Evolutionary conservation across 1,140 invertebrate species (phyloP).

Genomic region (Pectinophora gossypiella): DNA sequence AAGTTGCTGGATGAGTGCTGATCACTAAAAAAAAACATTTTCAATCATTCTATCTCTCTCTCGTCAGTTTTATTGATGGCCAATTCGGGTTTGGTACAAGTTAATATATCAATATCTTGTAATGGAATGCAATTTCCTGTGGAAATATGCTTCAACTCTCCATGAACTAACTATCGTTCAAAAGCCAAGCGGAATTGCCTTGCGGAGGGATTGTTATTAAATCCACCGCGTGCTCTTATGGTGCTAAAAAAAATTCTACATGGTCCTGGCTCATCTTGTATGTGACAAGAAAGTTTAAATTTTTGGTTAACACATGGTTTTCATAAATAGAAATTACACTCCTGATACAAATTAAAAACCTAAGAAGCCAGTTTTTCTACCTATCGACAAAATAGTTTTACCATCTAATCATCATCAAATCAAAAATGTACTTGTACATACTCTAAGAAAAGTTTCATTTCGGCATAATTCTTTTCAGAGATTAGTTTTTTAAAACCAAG

Average conservation of each 20-base stretch:
- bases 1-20: background rate
- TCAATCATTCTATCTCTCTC: background rate
- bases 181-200: background rate
- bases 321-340: constrained; percentile 2
- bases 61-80: background rate
- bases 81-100: background rate
- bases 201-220: constrained; percentile 47
- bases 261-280: constrained; percentile 55
- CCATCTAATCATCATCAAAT: background rate
- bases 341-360: constrained; percentile 7
- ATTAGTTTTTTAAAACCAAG: constrained; percentile 27
- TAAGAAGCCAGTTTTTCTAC: constrained; percentile 6
- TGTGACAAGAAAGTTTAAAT: constrained; percentile 11
- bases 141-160: background rate
- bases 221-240: constrained; percentile 39
- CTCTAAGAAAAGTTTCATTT: constrained; percentile 1
- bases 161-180: background rate
- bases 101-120: background rate
- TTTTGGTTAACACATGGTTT: background rate
- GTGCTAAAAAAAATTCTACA: constrained; percentile 40
- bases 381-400: background rate
- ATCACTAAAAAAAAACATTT: too few species aligned
- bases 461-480: background rate
- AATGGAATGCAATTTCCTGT: background rate
- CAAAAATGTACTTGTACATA: constrained; percentile 2